These are phyloP conservation scores for Papilio xuthus DNA, from an alignment of 1,140 invertebrate genomes.

Conservation along the genomic window DNA sequence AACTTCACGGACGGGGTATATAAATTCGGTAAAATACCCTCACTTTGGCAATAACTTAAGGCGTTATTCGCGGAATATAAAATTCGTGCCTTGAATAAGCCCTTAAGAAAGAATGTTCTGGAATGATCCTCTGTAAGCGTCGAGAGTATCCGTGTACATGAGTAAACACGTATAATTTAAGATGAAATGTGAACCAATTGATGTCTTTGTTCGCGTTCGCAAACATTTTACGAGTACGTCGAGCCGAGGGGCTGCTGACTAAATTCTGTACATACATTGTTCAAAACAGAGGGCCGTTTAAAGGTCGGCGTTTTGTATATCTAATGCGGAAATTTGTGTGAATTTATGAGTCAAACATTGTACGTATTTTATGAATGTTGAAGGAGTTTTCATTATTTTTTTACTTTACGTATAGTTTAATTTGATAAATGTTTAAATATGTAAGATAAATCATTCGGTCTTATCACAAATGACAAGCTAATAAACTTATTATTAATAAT, in stretches of 20 bases:
- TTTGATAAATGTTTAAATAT: neutral
- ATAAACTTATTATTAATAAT: no score
- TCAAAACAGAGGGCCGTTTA: slow-evolving; percentile 39
- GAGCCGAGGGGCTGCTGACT: slow-evolving; percentile 67
- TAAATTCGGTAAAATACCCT: slow-evolving; percentile 26
- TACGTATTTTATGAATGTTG: neutral
- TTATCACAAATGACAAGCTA: neutral
- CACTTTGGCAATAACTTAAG: slow-evolving; percentile 55
- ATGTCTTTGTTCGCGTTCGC: slow-evolving; percentile 77
- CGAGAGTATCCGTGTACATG: slow-evolving; percentile 55
- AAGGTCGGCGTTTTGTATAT: slow-evolving; percentile 31
- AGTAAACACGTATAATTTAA: slow-evolving; percentile 74
- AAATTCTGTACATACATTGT: slow-evolving; percentile 61
- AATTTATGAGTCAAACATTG: neutral
- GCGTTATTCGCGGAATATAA: slow-evolving; percentile 53
- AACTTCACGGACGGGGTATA: slow-evolving; percentile 10
- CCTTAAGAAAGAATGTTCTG: slow-evolving; percentile 49
- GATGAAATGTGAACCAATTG: slow-evolving; percentile 77
- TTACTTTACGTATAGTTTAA: neutral
- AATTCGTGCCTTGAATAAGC: slow-evolving; percentile 48
- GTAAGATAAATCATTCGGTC: neutral
- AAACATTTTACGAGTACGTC: slow-evolving; percentile 59
- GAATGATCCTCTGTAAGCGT: slow-evolving; percentile 48
- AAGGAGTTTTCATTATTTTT: neutral
- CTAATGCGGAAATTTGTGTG: slow-evolving; percentile 30